phyloP scores from a whole-genome alignment of 2,888 invertebrate species.

The Nemurella pictetii region DNA sequence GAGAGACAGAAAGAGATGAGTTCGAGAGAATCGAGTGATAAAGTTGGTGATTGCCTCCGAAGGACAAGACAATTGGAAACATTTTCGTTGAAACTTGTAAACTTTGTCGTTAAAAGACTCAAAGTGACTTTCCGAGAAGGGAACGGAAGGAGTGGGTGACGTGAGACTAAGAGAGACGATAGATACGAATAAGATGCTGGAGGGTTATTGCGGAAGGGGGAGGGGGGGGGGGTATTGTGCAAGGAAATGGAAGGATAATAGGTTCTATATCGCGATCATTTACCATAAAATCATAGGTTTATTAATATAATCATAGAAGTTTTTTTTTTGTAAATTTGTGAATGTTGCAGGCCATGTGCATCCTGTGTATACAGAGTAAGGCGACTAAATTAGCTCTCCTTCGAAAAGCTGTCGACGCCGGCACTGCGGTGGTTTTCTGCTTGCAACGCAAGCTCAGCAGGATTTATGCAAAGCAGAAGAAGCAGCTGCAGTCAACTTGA shows the following conservation, averaged over 20 bases:
- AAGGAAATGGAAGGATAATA: background rate
- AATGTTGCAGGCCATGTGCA: too few relatives aligned
- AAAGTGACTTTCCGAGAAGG: constrained; percentile 9
- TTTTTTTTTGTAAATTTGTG: too few relatives aligned
- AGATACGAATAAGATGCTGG: background rate
- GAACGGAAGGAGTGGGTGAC: background rate
- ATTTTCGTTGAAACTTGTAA: constrained; percentile 23
- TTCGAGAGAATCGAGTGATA: constrained; percentile 18
- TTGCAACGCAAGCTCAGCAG: too few relatives aligned
- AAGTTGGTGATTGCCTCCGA: constrained; percentile 23
- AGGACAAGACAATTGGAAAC: constrained; percentile 24
- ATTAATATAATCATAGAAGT: too few relatives aligned
- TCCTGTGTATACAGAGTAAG: too few relatives aligned
- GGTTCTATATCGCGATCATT: background rate
- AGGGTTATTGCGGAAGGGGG: background rate
- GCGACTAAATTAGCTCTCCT: background rate
- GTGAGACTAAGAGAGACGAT: background rate
- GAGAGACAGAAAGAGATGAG: constrained; percentile 23
- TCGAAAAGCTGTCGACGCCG: too few relatives aligned
- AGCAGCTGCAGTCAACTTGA: background rate
- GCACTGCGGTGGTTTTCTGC: background rate
- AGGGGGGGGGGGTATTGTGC: background rate
- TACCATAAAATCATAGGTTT: background rate
- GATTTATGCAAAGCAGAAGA: background rate
- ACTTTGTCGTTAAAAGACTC: constrained; percentile 19